Percentiles rank a stretch among this genome's conserved stretches.
These are phyloP conservation scores for Drosophila lacicola DNA, from an alignment of 2,888 invertebrate genomes.

Conservation along the genomic window DNA sequence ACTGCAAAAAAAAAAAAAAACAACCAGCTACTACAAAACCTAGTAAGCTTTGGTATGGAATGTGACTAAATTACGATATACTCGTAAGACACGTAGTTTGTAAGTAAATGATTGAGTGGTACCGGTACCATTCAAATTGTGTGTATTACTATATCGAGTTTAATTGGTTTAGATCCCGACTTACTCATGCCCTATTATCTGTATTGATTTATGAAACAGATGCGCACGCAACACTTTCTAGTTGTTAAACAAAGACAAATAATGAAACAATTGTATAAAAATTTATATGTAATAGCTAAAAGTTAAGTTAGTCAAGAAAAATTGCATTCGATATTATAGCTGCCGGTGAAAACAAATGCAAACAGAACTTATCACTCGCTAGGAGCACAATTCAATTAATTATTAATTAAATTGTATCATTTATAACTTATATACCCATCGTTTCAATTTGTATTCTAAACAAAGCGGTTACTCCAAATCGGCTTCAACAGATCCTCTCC, in stretches of 20 bases:
- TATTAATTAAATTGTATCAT: slow-evolving; percentile 52
- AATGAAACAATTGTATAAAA: slow-evolving; percentile 68
- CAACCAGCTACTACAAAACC: slow-evolving; percentile 26
- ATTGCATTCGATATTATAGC: slow-evolving; percentile 68
- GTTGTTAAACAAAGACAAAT: slow-evolving; percentile 81
- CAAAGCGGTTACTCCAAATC: slow-evolving; percentile 54
- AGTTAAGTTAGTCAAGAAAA: slow-evolving; percentile 75
- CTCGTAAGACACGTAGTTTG: slow-evolving; percentile 55
- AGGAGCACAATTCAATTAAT: slow-evolving; percentile 60
- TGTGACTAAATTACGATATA: slow-evolving; percentile 45
- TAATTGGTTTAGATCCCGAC: slow-evolving; percentile 34
- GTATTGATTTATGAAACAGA: slow-evolving; percentile 34
- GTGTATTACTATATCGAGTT: slow-evolving; percentile 50
- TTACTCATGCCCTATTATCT: slow-evolving; percentile 18
- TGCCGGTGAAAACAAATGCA: slow-evolving; percentile 45
- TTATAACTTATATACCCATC: slow-evolving; percentile 49
- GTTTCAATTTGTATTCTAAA: slow-evolving; percentile 64
- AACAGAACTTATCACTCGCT: slow-evolving; percentile 68
- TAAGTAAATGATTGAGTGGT: slow-evolving; percentile 54
- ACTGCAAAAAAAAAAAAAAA: slow-evolving; percentile 21
- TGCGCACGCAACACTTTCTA: slow-evolving; percentile 69
- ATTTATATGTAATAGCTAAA: slow-evolving; percentile 77
- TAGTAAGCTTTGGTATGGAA: slow-evolving; percentile 24
- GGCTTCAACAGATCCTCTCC: slow-evolving; percentile 57
- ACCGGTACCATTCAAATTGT: slow-evolving; percentile 27